Base-by-base conservation (phyloP, 1,140 invertebrate species). In the Galleria mellonella region DNA sequence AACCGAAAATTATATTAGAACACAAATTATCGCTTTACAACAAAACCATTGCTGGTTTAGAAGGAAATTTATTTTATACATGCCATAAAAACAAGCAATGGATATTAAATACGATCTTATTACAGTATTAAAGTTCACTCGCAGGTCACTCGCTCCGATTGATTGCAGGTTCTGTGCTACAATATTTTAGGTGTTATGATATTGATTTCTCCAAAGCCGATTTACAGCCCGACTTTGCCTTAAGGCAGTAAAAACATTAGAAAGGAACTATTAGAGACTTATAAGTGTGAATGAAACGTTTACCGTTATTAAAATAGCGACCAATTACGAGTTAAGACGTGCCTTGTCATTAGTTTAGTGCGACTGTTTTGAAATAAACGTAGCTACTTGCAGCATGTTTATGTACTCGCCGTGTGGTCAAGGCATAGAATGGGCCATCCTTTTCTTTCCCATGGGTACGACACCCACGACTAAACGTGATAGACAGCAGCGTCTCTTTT, bases 201-300 rank as follows among this genome's bases (percentile, higher is more conserved):
- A 74, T 74, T 74, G 68, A 74, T 72, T 74, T 72, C 62, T 67
- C 53, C 32, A 46, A 44, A 50, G 44, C 53, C 58, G 53, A 62
- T 56, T 60, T 55, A 49, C 43, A 36, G 28, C 38, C 37, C 47
- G 46, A 51, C 51, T 42, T 32, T 56, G 33, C 49, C 71, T 49
- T 7, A 23, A 41, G 58, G 64, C 54, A 37, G 41, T 52, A 47
- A 47, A 39, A 50, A 51, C 44, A 48, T 52, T 62, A 61, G 46
- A 62, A 62, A 62, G 61, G 46, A 49, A 33, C 55, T 43, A 66
- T 63, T 70, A 63, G 46, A 37, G 32, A 37, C 28, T 43, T 39
- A 55, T 51, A 60, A 50, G 59, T 49, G 51, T 55, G 43, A 59
- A 46, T 49, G 44, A 52, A 53, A 42, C 35, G 33, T 43, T 55